A percentile compares a stretch with the other conserved stretches of the same genome.
Conservation (phyloP, 2,888 invertebrate genomes). For the Leptinotarsa peninsularis region DNA sequence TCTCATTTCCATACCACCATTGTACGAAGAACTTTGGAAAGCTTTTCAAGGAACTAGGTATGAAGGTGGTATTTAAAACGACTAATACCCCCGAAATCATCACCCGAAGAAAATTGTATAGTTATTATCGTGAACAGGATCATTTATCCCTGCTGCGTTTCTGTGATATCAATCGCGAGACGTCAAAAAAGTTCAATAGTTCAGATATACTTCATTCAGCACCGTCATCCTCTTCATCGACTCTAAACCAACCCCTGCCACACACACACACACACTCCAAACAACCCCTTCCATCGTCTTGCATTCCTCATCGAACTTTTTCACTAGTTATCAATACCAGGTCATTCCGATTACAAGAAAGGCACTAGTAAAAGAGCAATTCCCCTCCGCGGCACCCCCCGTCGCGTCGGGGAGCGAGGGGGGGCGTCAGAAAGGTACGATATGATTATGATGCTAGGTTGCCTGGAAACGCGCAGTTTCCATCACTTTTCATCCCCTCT, state of each 20-base stretch:
- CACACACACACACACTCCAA: not conserved
- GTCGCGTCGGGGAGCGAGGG: constrained; percentile 50
- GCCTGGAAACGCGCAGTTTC: constrained; percentile 65
- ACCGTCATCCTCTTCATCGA: not conserved
- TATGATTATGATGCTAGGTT: constrained; percentile 67
- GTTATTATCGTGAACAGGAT: too few relatives aligned
- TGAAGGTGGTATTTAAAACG: too few relatives aligned
- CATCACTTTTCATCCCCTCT: constrained; percentile 64
- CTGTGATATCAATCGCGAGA: too few relatives aligned
- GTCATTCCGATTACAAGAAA: constrained; percentile 58
- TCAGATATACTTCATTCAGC: too few relatives aligned
- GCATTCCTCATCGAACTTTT: constrained; percentile 30
- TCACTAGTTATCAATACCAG: constrained; percentile 55
- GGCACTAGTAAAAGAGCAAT: constrained; percentile 59
- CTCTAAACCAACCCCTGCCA: not conserved
- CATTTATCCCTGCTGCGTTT: too few relatives aligned
- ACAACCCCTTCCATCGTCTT: not conserved
- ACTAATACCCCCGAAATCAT: too few relatives aligned
- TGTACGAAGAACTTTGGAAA: too few relatives aligned
- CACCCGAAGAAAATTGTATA: too few relatives aligned
- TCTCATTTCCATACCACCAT: too few relatives aligned
- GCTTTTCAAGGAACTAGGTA: too few relatives aligned
- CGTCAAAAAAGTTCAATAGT: too few relatives aligned
- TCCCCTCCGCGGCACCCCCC: constrained; percentile 43
- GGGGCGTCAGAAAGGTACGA: constrained; percentile 57